Percentiles rank a stretch among this genome's conserved stretches.
These are phyloP conservation scores for Hirudo medicinalis DNA, from an alignment of 1,140 invertebrate genomes.

Conservation along the genomic window DNA sequence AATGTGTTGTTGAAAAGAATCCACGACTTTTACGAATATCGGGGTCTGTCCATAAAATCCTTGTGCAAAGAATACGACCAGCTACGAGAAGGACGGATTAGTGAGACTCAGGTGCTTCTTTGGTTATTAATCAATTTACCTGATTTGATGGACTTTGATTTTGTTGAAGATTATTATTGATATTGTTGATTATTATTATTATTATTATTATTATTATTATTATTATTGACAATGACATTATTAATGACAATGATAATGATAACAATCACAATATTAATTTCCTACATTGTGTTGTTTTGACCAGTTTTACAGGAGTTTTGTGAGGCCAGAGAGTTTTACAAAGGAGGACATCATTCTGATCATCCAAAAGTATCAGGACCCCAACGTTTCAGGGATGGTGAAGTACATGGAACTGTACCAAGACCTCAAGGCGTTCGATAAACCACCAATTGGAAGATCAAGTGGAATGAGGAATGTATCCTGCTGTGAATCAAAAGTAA, in stretches of 20 bases:
- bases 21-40: neutral
- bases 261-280: neutral
- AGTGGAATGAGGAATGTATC: neutral
- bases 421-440: neutral
- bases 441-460: neutral
- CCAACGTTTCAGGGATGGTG: neutral
- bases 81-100: neutral
- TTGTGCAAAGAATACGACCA: neutral
- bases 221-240: neutral
- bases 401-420: neutral
- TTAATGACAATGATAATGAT: neutral
- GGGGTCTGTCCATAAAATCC: neutral
- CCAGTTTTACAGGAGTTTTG: constrained; percentile 7
- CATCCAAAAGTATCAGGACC: neutral
- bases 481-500: neutral
- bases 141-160: neutral
- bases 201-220: neutral
- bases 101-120: neutral
- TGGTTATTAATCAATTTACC: neutral
- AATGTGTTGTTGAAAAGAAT: neutral
- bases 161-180: no score
- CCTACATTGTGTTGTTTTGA: neutral
- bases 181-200: neutral
- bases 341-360: neutral
- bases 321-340: neutral